Percentiles rank a stretch among this genome's conserved stretches.
Evolutionary conservation across 2,797 vertebrate species (phyloP).

Genomic region (Gallinago solitaria): DNA sequence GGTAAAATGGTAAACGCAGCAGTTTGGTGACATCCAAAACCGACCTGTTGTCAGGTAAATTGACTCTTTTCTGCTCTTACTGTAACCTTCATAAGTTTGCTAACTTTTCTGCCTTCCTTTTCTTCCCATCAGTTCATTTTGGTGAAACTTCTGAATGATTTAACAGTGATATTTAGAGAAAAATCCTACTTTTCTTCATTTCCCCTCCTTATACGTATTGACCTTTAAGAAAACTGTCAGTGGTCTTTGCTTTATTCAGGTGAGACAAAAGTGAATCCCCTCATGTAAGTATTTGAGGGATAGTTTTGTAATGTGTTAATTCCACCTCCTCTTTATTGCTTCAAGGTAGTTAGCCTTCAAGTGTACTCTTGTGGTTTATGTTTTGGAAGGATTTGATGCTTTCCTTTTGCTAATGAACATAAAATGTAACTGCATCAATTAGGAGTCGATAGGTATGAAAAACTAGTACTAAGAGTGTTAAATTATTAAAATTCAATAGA

Average conservation of each 20-base stretch:
- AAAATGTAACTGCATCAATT: conserved; percentile 67
- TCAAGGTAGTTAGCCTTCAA: conserved; percentile 39
- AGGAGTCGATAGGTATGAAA: conserved; percentile 67
- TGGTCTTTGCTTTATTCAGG: conserved; percentile 12
- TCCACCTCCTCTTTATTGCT: neutral
- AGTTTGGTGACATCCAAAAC: conserved; percentile 77
- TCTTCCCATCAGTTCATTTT: conserved; percentile 14
- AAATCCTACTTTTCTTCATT: conserved; percentile 8
- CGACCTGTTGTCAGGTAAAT: conserved; percentile 81
- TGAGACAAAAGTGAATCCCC: conserved; percentile 1
- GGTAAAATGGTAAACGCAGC: conserved; percentile 77
- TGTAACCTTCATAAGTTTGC: conserved; percentile 23
- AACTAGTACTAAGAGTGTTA: conserved; percentile 56
- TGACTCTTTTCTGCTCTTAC: conserved; percentile 71
- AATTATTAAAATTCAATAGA: conserved; percentile 12
- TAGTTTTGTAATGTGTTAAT: neutral
- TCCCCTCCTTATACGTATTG: neutral
- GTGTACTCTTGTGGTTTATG: conserved; percentile 63
- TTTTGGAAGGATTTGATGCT: conserved; percentile 66
- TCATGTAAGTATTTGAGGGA: neutral
- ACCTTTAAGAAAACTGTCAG: neutral
- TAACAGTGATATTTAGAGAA: neutral
- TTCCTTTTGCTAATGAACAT: conserved; percentile 63
- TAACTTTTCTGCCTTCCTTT: conserved; percentile 46
- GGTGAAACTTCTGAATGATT: conserved; percentile 1